phyloP scores from a whole-genome alignment of 2,113 vertebrate genomes.

The Cochlearius cochlearius region DNA sequence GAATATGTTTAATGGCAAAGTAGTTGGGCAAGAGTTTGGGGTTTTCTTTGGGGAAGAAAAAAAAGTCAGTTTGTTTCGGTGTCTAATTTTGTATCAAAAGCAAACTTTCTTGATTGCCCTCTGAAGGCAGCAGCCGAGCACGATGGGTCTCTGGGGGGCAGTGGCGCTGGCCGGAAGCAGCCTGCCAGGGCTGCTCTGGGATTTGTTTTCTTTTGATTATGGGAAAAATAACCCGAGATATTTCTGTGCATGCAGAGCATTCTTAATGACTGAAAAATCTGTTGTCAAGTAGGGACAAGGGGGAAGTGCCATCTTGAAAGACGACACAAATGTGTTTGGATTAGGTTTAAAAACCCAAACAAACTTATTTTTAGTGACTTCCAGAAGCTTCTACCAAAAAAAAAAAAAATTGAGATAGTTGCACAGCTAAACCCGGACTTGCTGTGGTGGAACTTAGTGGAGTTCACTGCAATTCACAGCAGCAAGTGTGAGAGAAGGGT shows the following conservation, averaged over 20 bases:
- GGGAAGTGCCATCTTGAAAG: conserved; percentile 6
- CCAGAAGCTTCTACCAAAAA: conserved; percentile 8
- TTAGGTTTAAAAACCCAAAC: conserved; percentile 22
- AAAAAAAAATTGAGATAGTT: accelerated
- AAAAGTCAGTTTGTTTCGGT: background rate
- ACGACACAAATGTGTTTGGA: background rate
- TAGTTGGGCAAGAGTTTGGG: background rate
- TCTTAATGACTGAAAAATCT: conserved; percentile 50
- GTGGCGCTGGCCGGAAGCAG: background rate
- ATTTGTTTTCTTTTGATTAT: conserved; percentile 64
- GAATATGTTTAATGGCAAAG: background rate
- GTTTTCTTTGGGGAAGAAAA: accelerated
- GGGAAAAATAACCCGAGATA: conserved; percentile 58
- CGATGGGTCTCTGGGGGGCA: conserved; percentile 15
- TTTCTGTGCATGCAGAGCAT: conserved; percentile 56
- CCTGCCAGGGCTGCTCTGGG: conserved; percentile 52
- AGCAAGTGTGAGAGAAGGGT: accelerated
- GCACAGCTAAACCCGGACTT: background rate
- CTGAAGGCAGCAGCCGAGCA: background rate
- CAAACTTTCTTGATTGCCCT: background rate
- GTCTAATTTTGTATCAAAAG: background rate
- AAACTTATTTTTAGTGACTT: conserved; percentile 32
- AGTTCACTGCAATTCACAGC: background rate
- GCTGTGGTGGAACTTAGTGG: background rate
- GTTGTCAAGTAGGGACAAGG: background rate